Percentiles rank a stretch among this genome's conserved stretches.
Evolutionary conservation across 92 coral and sea anemone species (phyloP).

Genomic region (Parazoanthus swiftii): DNA sequence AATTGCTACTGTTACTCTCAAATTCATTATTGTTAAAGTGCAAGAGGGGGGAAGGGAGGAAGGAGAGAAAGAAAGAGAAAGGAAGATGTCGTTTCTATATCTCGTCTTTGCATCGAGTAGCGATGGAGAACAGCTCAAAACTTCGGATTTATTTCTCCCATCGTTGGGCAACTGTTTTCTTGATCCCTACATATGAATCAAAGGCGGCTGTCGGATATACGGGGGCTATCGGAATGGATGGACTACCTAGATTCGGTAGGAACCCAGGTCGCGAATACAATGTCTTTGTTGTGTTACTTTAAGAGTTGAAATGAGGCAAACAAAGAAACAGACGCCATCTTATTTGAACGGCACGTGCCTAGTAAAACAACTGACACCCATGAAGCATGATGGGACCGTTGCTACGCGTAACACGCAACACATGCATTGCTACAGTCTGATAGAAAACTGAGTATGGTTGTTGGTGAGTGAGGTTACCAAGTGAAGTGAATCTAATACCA

Average conservation of each 20-base stretch:
- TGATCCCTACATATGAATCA: constrained; percentile 12
- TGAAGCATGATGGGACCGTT: not conserved
- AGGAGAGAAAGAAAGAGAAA: not conserved
- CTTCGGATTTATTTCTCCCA: constrained; percentile 17
- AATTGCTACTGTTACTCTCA: too few relatives aligned
- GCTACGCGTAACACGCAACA: not conserved
- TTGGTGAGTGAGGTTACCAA: too few relatives aligned
- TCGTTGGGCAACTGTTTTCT: constrained; percentile 4
- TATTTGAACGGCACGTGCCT: not conserved
- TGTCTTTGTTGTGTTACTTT: not conserved
- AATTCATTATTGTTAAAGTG: too few relatives aligned
- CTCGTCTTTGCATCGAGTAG: constrained; percentile 30
- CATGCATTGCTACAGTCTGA: not conserved
- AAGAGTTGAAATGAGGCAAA: too few relatives aligned
- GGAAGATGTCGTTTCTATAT: constrained; percentile 31
- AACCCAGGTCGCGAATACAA: not conserved
- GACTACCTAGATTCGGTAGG: not conserved
- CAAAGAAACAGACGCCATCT: not conserved
- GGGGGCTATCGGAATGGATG: constrained; percentile 21
- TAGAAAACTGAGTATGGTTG: too few relatives aligned
- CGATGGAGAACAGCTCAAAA: constrained; percentile 32
- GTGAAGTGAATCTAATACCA: too few relatives aligned
- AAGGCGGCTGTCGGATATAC: constrained; percentile 8
- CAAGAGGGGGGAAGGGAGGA: too few relatives aligned
- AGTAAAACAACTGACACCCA: not conserved